Evolutionary conservation across 64 coral and sea anemone species (phyloP), one percentile per base, ranked within the genome.

Genomic region (Trachythela sp.): DNA sequence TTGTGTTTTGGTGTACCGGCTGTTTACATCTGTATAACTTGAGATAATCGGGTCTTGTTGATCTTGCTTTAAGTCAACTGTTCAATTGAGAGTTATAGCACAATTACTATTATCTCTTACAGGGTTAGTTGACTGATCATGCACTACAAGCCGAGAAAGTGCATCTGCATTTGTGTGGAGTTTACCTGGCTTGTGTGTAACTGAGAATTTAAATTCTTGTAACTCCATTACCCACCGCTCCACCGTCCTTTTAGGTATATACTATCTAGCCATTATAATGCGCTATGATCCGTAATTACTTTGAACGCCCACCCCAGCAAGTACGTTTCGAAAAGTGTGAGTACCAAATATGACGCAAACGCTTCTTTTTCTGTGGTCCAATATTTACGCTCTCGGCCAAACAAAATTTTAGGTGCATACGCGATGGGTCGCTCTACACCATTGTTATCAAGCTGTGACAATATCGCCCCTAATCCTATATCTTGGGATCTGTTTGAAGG

Each of bases 221-320:
- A 90, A 64, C 24, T 84, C 34, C 51, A 59, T 84, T 8, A 90
- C 40, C 89, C 89, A 90, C 13, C 37, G 22, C 33, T 70, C 89
- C 29, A 85, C 27, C 89, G 32, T 64, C 38, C 34, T 59, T 90
- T 84, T 22, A 56, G 36, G 22, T 90, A 39, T 76, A 45, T 84
- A 41, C 13, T 84, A 24, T 84, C 75, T n/a, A 90, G 18, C 45
- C 45, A 90, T 18, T 15, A n/a, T 14, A 68, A n/a, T 2, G 89
- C 77, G 33, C 56, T 54, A 48, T 90, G 89, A 17, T 90, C 88
- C 22, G 88, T 90, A 27, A 83, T 54, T 8, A 90, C 51, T 54
- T 40, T 22, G 31, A 90, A 90, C 2, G 29, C 9, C 13, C 35
- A 15, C 0, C 41, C 80, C 40, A 90, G 51, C 42, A 90, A 43